These are phyloP conservation scores for Drosophila hydei DNA, from an alignment of 1,140 invertebrate species.

Conservation along the genomic window DNA sequence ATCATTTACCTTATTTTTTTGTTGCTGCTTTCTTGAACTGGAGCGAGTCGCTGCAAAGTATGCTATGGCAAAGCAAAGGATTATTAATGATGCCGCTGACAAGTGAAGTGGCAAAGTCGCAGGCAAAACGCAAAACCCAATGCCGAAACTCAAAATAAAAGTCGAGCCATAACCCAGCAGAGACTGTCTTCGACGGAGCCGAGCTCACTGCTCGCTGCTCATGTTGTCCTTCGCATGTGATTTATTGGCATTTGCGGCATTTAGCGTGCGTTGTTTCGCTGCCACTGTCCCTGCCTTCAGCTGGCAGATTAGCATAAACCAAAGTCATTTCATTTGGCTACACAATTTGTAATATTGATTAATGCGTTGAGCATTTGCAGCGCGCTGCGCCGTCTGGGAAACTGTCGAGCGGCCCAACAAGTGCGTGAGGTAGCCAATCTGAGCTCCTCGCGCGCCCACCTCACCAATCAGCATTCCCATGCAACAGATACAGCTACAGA, in stretches of 20 bases:
- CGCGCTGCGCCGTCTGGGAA: constrained; percentile 20
- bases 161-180: background rate
- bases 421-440: constrained; percentile 59
- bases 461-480: no score
- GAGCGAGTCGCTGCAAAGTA: constrained; percentile 53
- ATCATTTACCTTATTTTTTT: constrained; percentile 76
- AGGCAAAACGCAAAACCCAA: constrained; percentile 7
- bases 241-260: constrained; percentile 79
- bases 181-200: constrained; percentile 8
- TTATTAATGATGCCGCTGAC: constrained; percentile 80
- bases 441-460: no score
- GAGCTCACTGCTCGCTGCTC: background rate
- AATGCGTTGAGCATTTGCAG: constrained; percentile 46
- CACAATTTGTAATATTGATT: constrained; percentile 72
- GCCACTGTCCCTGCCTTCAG: background rate
- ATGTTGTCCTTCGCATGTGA: constrained; percentile 54
- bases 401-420: constrained; percentile 47
- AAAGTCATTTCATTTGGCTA: constrained; percentile 64
- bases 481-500: constrained; percentile 24
- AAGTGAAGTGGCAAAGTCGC: constrained; percentile 75
- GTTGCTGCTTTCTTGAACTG: constrained; percentile 13
- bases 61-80: constrained; percentile 70
- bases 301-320: constrained; percentile 58
- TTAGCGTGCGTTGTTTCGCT: constrained; percentile 52
- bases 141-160: background rate